phyloP scores from a whole-genome alignment of 2,113 vertebrate species.

The Gavialis gangeticus region DNA sequence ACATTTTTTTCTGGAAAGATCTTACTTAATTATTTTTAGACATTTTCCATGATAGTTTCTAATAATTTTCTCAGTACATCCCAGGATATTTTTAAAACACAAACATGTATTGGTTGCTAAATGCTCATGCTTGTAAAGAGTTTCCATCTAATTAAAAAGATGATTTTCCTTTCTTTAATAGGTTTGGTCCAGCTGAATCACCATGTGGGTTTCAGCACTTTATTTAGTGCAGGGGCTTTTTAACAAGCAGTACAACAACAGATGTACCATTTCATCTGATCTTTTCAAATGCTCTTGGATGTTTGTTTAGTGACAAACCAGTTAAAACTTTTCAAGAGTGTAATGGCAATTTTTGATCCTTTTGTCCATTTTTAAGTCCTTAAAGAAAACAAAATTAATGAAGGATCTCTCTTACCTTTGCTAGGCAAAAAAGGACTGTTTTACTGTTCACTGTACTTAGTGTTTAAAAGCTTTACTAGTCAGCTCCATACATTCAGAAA shows the following conservation, averaged over 20 bases:
- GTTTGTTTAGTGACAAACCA: background rate
- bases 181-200: background rate
- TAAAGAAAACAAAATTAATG: background rate
- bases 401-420: background rate
- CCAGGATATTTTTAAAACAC: background rate
- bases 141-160: background rate
- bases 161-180: background rate
- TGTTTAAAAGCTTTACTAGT: background rate
- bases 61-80: background rate
- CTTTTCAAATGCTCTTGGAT: background rate
- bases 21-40: background rate
- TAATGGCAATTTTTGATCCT: background rate
- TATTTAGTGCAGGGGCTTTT: background rate
- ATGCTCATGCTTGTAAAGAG: background rate
- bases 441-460: background rate
- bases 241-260: background rate
- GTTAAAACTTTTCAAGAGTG: background rate
- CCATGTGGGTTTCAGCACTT: background rate
- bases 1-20: background rate
- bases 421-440: background rate
- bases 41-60: background rate
- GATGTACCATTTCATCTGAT: background rate
- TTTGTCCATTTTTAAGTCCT: background rate
- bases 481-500: background rate
- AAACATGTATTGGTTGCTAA: background rate